phyloP scores from a whole-genome alignment of 1,140 invertebrate species.

The Rhysida immarginata region DNA sequence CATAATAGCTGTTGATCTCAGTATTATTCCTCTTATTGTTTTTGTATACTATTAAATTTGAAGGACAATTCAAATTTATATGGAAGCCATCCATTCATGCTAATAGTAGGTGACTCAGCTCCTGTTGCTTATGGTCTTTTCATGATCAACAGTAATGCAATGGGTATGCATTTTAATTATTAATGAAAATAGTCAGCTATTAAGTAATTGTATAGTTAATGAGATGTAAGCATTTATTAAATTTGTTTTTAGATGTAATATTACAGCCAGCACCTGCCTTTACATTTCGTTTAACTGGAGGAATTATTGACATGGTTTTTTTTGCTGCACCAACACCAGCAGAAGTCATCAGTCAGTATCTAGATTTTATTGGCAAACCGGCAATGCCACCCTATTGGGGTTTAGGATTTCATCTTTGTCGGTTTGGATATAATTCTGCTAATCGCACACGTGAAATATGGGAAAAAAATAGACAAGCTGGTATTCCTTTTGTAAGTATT shows the following conservation, averaged over 20 bases:
- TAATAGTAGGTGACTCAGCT: too few species aligned
- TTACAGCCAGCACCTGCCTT: constrained; percentile 25
- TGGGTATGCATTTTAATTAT: constrained; percentile 14
- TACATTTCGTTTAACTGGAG: constrained; percentile 28
- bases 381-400: too few species aligned
- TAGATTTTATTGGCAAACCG: constrained; percentile 16
- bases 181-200: background rate
- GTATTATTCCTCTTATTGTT: too few species aligned
- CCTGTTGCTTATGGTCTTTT: constrained; percentile 18
- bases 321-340: constrained; percentile 29
- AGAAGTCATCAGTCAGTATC: constrained; percentile 35
- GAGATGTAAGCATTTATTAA: too few species aligned
- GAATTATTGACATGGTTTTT: constrained; percentile 28
- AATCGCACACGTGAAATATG: background rate
- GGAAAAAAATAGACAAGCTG: background rate
- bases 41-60: too few species aligned
- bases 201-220: background rate
- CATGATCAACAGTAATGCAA: constrained; percentile 21
- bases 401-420: too few species aligned
- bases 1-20: too few species aligned
- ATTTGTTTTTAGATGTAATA: constrained; percentile 23
- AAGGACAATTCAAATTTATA: too few species aligned
- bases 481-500: background rate
- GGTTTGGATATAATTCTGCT: constrained; percentile 47
- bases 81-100: too few species aligned